A percentile compares a stretch with the other conserved stretches of the same genome.
These are phyloP conservation scores for Hyaena hyaena DNA, from an alignment of 2,113 vertebrate species.

Conservation along the genomic window DNA sequence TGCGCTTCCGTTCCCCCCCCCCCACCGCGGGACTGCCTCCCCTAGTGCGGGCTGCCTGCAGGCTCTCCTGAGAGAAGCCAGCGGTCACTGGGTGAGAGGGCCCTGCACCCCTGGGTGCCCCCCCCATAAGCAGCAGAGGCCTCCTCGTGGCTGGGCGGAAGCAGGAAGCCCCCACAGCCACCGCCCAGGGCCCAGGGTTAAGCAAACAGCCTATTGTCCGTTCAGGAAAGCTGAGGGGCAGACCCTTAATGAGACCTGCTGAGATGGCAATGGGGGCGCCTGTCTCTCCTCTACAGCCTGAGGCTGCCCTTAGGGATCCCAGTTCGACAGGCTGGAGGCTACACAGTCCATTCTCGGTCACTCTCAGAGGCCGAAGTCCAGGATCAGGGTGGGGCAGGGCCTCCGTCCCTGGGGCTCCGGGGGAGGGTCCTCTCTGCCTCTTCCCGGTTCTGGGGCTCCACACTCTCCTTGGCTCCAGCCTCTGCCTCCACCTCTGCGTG, in stretches of 20 bases:
- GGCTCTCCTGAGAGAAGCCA: background rate
- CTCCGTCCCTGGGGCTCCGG: rapidly evolving
- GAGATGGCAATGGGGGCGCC: background rate
- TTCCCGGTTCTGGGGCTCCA: background rate
- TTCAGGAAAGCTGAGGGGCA: background rate
- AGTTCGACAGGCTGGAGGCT: too few relatives aligned
- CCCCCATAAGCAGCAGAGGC: background rate
- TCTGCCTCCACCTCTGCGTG: background rate
- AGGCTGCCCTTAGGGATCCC: background rate
- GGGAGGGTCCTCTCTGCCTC: too few relatives aligned
- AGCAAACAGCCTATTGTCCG: rapidly evolving
- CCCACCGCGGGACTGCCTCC: rapidly evolving
- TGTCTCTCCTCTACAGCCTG: background rate
- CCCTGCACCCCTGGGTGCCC: background rate
- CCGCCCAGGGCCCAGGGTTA: too few relatives aligned
- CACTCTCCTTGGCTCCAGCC: rapidly evolving
- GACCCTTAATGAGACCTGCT: rapidly evolving
- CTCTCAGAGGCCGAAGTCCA: background rate
- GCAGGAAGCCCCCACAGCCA: rapidly evolving
- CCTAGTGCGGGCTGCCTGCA: background rate
- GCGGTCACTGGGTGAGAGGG: background rate
- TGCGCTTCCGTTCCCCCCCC: rapidly evolving
- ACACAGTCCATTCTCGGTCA: rapidly evolving
- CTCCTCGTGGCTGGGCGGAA: background rate
- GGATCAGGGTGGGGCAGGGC: background rate